A percentile compares a stretch with the other conserved stretches of the same genome.
Evolutionary conservation across 1,140 invertebrate species (phyloP).

Genomic region (Rhopalosiphum maidis): DNA sequence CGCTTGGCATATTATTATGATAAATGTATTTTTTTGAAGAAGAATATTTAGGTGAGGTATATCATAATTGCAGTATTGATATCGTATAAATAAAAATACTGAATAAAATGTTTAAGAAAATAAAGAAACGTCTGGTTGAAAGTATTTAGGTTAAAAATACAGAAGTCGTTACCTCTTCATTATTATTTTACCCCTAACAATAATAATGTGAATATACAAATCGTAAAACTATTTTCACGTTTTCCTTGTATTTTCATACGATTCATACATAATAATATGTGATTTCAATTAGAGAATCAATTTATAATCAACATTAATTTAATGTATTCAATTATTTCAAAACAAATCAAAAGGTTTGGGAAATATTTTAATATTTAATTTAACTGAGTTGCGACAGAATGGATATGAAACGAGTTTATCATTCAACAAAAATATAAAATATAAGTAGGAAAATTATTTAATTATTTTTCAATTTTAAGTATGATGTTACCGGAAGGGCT

Average conservation of each 20-base stretch:
- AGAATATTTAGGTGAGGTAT: not conserved
- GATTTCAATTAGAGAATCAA: not conserved
- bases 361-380: not conserved
- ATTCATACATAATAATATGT: not conserved
- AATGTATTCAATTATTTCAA: not conserved
- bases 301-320: not conserved
- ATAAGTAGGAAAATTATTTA: not conserved
- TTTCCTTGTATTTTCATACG: not conserved
- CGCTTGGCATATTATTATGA: not conserved
- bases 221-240: not conserved
- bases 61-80: not conserved
- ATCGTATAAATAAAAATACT: not conserved
- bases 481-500: not conserved
- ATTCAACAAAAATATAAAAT: not conserved
- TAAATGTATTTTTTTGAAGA: not conserved
- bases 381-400: not conserved
- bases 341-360: not conserved
- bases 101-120: not conserved
- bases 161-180: not conserved
- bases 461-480: not conserved
- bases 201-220: not conserved
- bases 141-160: not conserved
- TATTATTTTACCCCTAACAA: not conserved
- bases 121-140: not conserved
- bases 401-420: not conserved